Percentiles rank a stretch among this genome's conserved stretches.
Evolutionary conservation across 2,888 invertebrate species (phyloP).

Genomic region (Ditula angustiorana): DNA sequence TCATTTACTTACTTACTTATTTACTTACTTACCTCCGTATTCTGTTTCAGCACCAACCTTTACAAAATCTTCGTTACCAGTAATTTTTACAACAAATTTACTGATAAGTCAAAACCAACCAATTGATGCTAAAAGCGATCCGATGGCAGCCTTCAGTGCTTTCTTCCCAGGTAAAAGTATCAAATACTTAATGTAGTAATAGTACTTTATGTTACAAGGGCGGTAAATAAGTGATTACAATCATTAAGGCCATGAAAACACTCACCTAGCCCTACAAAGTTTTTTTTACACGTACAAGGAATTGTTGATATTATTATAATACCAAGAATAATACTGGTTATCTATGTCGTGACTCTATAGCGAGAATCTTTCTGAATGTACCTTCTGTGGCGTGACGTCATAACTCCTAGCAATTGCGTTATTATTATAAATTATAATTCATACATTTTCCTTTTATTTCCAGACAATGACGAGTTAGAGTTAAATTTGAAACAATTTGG

Average conservation of each 20-base stretch:
- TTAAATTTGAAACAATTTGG: constrained; percentile 70
- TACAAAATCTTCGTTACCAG: neutral
- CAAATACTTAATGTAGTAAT: constrained; percentile 15
- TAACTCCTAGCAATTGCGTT: no score
- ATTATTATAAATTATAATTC: no score
- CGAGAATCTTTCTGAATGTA: no score
- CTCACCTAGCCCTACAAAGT: no score
- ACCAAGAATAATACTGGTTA: no score
- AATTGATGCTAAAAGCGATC: neutral
- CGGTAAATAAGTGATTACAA: no score
- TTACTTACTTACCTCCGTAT: neutral
- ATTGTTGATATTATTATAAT: no score
- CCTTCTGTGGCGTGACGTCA: no score
- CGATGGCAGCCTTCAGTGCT: constrained; percentile 3
- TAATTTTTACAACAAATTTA: neutral
- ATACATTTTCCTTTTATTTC: constrained; percentile 43
- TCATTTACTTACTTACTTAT: neutral
- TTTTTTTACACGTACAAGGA: no score
- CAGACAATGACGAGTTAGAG: constrained; percentile 76
- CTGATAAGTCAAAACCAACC: neutral
- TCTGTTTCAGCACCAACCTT: neutral
- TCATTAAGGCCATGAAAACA: no score
- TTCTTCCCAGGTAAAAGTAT: constrained; percentile 51
- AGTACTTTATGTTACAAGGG: neutral
- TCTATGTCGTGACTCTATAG: no score